Base-by-base conservation (phyloP, 2,113 vertebrate species). In the Tetrax tetrax region DNA sequence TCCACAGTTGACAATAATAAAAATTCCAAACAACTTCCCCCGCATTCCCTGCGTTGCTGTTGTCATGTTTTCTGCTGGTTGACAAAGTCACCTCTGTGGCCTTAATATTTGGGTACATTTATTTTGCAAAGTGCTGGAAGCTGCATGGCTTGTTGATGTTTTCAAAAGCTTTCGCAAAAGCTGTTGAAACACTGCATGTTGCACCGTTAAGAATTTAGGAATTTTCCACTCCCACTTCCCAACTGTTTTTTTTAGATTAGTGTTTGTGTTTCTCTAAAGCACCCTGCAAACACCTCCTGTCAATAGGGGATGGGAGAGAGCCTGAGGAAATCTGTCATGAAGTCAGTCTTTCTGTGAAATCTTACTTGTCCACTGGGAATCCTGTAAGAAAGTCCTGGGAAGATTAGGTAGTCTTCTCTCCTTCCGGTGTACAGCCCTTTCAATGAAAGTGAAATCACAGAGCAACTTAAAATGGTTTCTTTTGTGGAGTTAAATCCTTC, bases 191-290 rank as follows among this genome's bases (percentile, higher is more conserved):
- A 37, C 90, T 4, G 35, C 82, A 6, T 83, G 91, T 74, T 88
- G 91, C 93, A 77, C 7, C 2, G 77, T 48, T 89, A 61, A 69
- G 94, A 87, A 89, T 91, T 96, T 45, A 87, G 95, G 95, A 94
- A 96, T 96, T 97, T 97, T 97, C 96, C 90, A 80, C 84, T 95
- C 96, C 94, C 61, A 65, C 95, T 93, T 87, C 89, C 90, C 89
- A 91, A 20, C 88, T 93, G 93, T 14, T 89, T 89, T 89, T 43
- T 91, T 94, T 21, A 31, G 69, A 81, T 84, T 41, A 82, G 76
- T 82, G 72, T 78, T 92, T 86, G 45, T 93, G 80, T 94, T 93
- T 81, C 71, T 95, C 47, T 74, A 3, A 83, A 74, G 93, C 72
- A 71, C 64, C 89, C 89, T 89, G 82, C 90, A 76, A 95, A 83